A percentile compares a stretch with the other conserved stretches of the same genome.
Conservation (phyloP, 2,113 vertebrate genomes). For the Leptobrachium ailaonicum region DNA sequence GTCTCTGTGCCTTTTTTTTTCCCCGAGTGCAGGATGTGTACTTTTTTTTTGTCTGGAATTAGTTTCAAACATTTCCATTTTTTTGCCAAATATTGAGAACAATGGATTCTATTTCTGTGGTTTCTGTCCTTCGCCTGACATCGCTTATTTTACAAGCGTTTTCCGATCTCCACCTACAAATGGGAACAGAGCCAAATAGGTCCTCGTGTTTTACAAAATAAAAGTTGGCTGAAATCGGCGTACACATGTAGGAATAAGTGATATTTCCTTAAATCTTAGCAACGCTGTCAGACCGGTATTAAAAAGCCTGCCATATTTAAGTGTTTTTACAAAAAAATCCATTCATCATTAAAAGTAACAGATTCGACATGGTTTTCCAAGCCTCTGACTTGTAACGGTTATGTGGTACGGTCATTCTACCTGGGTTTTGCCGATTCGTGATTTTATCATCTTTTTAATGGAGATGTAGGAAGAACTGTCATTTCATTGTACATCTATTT, state of each 20-base stretch:
- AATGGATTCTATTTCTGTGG: slow-evolving; percentile 76
- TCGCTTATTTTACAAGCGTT: slow-evolving; percentile 52
- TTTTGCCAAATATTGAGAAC: slow-evolving; percentile 67
- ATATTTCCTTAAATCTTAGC: slow-evolving; percentile 41
- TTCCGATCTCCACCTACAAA: slow-evolving; percentile 63
- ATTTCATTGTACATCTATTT: not conserved
- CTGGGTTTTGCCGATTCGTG: slow-evolving; percentile 11
- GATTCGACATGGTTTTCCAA: slow-evolving; percentile 6
- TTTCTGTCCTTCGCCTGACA: slow-evolving; percentile 66
- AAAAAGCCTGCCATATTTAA: slow-evolving; percentile 20
- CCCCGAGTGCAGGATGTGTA: slow-evolving; percentile 55
- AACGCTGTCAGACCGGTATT: slow-evolving; percentile 30
- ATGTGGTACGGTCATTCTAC: slow-evolving; percentile 5
- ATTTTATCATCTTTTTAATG: slow-evolving; percentile 4
- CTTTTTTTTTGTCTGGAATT: slow-evolving; percentile 69
- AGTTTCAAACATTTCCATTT: slow-evolving; percentile 65
- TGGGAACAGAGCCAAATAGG: slow-evolving; percentile 46
- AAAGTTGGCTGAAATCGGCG: slow-evolving; percentile 53
- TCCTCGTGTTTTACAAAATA: slow-evolving; percentile 53
- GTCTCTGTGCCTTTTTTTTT: slow-evolving; percentile 41
- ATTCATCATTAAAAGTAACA: not conserved
- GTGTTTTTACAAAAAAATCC: slow-evolving; percentile 14
- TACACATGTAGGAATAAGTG: slow-evolving; percentile 46
- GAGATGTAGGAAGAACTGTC: not conserved
- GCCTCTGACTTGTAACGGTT: slow-evolving; percentile 7